A percentile compares a stretch with the other conserved stretches of the same genome.
Conservation (phyloP, 2,888 invertebrate species). For the Diarsia dahlii region DNA sequence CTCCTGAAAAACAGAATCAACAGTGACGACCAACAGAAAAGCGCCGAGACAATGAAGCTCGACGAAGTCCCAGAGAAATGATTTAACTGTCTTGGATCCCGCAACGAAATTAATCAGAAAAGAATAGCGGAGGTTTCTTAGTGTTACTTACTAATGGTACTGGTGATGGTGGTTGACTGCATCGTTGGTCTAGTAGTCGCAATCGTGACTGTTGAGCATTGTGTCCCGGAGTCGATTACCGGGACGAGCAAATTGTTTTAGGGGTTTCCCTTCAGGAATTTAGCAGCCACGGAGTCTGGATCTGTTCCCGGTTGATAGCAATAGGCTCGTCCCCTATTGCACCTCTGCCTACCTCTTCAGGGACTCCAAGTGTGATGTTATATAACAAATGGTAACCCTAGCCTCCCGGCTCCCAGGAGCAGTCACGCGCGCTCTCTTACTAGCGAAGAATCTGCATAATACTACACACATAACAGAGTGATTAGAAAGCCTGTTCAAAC, state of each 20-base stretch:
- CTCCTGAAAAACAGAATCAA: too few species aligned
- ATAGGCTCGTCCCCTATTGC: neutral
- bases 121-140: too few species aligned
- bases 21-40: too few species aligned
- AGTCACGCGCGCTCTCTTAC: constrained; percentile 85
- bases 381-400: neutral
- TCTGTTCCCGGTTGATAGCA: neutral
- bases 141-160: neutral
- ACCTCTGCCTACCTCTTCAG: neutral
- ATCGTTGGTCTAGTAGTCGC: neutral
- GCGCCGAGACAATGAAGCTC: too few species aligned
- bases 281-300: too few species aligned
- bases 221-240: neutral
- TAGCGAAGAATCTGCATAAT: constrained; percentile 80
- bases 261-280: too few species aligned
- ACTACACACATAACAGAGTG: constrained; percentile 75
- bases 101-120: too few species aligned
- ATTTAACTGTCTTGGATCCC: too few species aligned
- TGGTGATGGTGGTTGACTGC: neutral
- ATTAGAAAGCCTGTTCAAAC: constrained; percentile 72
- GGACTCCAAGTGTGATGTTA: neutral
- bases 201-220: neutral
- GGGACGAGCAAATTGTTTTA: neutral
- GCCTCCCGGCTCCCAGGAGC: constrained; percentile 74
- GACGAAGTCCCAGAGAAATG: too few species aligned